These are phyloP conservation scores for Hesperia comma DNA, from an alignment of 2,888 invertebrate species.

Conservation along the genomic window DNA sequence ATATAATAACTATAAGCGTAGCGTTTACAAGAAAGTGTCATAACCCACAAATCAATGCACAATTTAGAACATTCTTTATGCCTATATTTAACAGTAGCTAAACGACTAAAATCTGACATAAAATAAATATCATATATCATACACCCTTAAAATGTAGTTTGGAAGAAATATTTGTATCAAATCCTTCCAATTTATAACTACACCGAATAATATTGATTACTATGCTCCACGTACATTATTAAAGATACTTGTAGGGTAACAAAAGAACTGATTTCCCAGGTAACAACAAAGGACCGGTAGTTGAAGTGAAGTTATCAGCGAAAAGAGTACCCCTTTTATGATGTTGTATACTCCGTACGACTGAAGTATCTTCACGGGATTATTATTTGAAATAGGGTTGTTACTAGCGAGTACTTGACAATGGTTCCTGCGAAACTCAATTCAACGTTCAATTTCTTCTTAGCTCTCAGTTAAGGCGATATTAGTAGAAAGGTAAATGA, in stretches of 20 bases:
- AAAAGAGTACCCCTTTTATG: conserved; percentile 2
- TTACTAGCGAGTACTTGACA: conserved; percentile 11
- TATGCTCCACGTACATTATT: no score
- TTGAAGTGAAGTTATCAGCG: neutral
- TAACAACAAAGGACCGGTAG: neutral
- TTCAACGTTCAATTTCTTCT: neutral
- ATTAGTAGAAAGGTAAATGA: neutral
- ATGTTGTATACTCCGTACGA: conserved; percentile 1
- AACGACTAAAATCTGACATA: no score
- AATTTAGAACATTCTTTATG: no score
- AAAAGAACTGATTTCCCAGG: conserved; percentile 23
- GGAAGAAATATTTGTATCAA: no score
- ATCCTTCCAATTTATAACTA: no score
- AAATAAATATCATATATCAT: no score
- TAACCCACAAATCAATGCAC: no score
- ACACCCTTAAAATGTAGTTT: no score
- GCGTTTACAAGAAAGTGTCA: no score
- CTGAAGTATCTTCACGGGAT: neutral
- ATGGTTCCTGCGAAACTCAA: conserved; percentile 1
- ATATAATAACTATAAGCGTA: no score
- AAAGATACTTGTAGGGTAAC: neutral
- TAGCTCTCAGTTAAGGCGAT: neutral
- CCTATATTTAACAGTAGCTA: no score
- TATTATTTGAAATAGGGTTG: conserved; percentile 18
- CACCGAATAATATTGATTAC: no score